Evolutionary conservation across 2,113 vertebrate species (phyloP).

Genomic region (Thunnus maccoyii): DNA sequence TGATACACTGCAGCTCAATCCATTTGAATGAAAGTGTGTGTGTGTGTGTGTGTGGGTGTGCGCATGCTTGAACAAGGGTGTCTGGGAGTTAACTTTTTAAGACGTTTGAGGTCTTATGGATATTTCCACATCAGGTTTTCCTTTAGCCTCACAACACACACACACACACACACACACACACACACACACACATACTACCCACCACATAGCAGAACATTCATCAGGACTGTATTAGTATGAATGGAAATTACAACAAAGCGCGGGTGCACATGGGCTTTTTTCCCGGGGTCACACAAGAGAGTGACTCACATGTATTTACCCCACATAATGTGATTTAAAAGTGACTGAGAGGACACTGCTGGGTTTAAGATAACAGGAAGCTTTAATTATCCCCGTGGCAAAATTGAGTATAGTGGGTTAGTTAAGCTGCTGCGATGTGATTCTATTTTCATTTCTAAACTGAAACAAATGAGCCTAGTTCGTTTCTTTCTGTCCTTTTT

Average conservation of each 20-base stretch:
- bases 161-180: slow-evolving; percentile 27
- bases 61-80: slow-evolving; percentile 24
- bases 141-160: slow-evolving; percentile 9
- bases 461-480: slow-evolving; percentile 50
- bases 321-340: slow-evolving; percentile 76
- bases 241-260: slow-evolving; percentile 62
- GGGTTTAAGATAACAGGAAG: slow-evolving; percentile 59
- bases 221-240: slow-evolving; percentile 61
- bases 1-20: slow-evolving; percentile 49
- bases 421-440: slow-evolving; percentile 53
- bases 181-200: slow-evolving; percentile 50
- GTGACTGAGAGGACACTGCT: slow-evolving; percentile 75
- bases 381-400: slow-evolving; percentile 59
- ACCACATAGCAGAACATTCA: slow-evolving; percentile 56
- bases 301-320: slow-evolving; percentile 63
- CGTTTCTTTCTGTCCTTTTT: slow-evolving; percentile 22
- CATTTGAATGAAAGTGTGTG: slow-evolving; percentile 38
- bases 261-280: slow-evolving; percentile 25
- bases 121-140: slow-evolving; percentile 75
- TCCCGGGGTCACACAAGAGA: slow-evolving; percentile 55
- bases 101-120: slow-evolving; percentile 52
- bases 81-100: slow-evolving; percentile 65
- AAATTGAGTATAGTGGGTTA: slow-evolving; percentile 46
- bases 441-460: slow-evolving; percentile 56
- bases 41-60: slow-evolving; percentile 19